Conservation (phyloP, 2,797 vertebrate species). For the Coendou prehensilis region DNA sequence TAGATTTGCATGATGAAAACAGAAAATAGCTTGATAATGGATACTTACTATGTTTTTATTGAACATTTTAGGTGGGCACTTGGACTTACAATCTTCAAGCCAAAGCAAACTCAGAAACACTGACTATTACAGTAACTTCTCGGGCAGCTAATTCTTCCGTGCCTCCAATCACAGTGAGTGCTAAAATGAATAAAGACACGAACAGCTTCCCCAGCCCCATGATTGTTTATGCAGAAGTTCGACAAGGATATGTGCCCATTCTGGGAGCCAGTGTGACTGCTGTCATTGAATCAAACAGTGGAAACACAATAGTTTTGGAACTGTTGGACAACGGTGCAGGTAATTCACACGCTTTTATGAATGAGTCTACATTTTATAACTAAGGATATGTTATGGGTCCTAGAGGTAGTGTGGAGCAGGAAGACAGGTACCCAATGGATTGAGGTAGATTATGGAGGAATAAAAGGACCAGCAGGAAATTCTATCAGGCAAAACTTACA, state of each 20-base stretch:
- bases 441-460: neutral
- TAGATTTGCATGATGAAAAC: neutral
- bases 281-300: slow-evolving; percentile 82
- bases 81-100: slow-evolving; percentile 84
- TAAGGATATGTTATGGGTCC: neutral
- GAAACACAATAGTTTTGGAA: slow-evolving; percentile 63
- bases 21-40: neutral
- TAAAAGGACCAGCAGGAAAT: neutral
- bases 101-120: slow-evolving; percentile 74
- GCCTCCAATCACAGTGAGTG: slow-evolving; percentile 85
- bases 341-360: slow-evolving; percentile 73
- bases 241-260: slow-evolving; percentile 87
- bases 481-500: neutral
- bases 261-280: slow-evolving; percentile 87
- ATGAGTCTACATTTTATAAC: slow-evolving; percentile 20
- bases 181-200: slow-evolving; percentile 81
- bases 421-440: neutral
- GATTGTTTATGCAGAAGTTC: slow-evolving; percentile 88
- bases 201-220: slow-evolving; percentile 83
- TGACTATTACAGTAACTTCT: slow-evolving; percentile 88
- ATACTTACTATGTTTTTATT: slow-evolving; percentile 28
- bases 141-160: slow-evolving; percentile 82
- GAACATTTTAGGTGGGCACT: slow-evolving; percentile 85
- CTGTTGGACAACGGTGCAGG: slow-evolving; percentile 90
- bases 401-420: neutral